Percentiles rank a stretch among this genome's conserved stretches.
These are phyloP conservation scores for Lepidocyrtinus sp. DNA, from an alignment of 2,888 invertebrate genomes.

Conservation along the genomic window DNA sequence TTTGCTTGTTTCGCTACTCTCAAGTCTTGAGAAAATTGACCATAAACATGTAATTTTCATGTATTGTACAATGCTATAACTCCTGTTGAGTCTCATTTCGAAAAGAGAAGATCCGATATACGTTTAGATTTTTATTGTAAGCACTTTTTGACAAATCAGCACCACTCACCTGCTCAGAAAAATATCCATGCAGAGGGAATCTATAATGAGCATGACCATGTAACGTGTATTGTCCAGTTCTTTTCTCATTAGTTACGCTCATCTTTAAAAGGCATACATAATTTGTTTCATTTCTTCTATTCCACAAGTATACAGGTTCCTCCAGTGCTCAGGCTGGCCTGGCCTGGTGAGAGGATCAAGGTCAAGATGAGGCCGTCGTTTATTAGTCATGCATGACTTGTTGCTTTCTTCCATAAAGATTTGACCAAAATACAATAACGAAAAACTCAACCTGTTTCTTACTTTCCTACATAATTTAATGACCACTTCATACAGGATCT, in stretches of 20 bases:
- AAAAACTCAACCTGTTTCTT: constrained; percentile 43
- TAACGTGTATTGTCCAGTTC: neutral
- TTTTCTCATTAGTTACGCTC: neutral
- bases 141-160: neutral
- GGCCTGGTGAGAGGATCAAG: constrained; percentile 61
- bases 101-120: neutral
- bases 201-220: constrained; percentile 12
- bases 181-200: neutral
- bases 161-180: neutral
- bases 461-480: constrained; percentile 42
- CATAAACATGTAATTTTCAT: neutral
- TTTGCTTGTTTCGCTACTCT: too few relatives aligned
- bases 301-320: constrained; percentile 33
- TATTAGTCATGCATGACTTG: neutral
- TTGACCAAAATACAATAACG: neutral
- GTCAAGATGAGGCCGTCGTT: constrained; percentile 53
- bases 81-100: neutral
- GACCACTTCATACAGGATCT: constrained; percentile 33
- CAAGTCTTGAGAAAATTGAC: neutral
- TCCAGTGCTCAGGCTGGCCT: constrained; percentile 20
- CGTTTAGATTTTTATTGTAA: neutral
- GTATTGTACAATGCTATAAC: neutral
- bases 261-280: neutral
- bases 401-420: constrained; percentile 4
- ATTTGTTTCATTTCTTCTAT: neutral